A percentile compares a stretch with the other conserved stretches of the same genome.
phyloP scores from a whole-genome alignment of 1,140 invertebrate species.

The Amphibalanus amphitrite region DNA sequence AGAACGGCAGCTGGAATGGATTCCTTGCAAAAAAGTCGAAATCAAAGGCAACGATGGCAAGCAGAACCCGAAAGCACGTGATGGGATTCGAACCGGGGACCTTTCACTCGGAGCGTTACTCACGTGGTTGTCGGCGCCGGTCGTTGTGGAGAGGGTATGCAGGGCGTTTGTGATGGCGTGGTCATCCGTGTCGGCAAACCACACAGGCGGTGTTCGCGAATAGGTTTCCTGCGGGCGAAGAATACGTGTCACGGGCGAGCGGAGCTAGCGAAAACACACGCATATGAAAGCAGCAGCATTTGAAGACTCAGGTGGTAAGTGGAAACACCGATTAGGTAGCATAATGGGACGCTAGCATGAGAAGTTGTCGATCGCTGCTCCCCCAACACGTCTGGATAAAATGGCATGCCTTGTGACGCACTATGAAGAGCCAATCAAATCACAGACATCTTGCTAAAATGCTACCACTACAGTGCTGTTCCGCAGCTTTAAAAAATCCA shows the following conservation, averaged over 20 bases:
- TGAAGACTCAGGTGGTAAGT: neutral
- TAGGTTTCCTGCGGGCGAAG: constrained; percentile 72
- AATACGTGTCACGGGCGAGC: neutral
- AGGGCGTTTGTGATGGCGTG: constrained; percentile 82
- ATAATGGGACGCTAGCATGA: no score
- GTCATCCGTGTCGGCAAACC: constrained; percentile 97
- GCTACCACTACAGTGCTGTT: no score
- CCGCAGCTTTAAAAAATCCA: no score
- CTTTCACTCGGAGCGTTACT: constrained; percentile 28
- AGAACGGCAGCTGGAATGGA: no score
- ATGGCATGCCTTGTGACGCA: no score
- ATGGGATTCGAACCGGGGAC: no score
- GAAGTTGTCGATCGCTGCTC: neutral
- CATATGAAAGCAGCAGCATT: neutral
- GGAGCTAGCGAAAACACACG: no score
- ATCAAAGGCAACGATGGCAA: no score
- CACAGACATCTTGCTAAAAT: no score
- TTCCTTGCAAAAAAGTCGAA: no score
- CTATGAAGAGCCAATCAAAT: no score
- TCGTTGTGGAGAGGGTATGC: constrained; percentile 78
- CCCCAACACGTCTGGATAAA: neutral
- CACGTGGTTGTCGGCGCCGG: constrained; percentile 85
- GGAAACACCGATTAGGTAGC: neutral
- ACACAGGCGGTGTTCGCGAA: constrained; percentile 88
- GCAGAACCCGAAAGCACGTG: no score